Conservation (phyloP, 2,888 invertebrate species). For the Megamerina dolium region DNA sequence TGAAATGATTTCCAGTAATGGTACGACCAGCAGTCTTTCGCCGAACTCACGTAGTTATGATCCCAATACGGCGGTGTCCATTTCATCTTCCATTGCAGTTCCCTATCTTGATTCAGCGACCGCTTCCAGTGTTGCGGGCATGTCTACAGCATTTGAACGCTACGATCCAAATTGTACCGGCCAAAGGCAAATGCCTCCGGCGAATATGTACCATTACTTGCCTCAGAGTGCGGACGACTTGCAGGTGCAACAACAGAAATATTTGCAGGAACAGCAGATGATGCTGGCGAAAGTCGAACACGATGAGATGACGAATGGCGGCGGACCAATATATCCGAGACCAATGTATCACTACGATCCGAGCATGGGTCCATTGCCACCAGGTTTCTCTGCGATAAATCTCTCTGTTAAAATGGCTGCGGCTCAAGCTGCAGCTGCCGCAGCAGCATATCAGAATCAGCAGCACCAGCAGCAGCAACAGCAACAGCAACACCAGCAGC, state of each 20-base stretch:
- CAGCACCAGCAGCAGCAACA: slow-evolving; percentile 36
- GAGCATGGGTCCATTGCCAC: slow-evolving; percentile 63
- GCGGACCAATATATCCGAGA: slow-evolving; percentile 69
- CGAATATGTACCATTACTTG: slow-evolving; percentile 59
- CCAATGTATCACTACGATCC: slow-evolving; percentile 80
- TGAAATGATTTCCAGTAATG: slow-evolving; percentile 30
- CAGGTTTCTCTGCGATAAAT: slow-evolving; percentile 76
- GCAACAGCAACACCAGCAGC: slow-evolving; percentile 36
- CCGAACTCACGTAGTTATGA: slow-evolving; percentile 39
- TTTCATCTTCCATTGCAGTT: slow-evolving; percentile 26
- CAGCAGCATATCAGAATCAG: slow-evolving; percentile 44
- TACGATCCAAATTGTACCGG: slow-evolving; percentile 56
- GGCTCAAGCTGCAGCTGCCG: slow-evolving; percentile 47
- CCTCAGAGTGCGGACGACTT: slow-evolving; percentile 55
- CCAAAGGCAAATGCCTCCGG: slow-evolving; percentile 43
- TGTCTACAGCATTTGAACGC: slow-evolving; percentile 58
- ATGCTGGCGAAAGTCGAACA: slow-evolving; percentile 65
- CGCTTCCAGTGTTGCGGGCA: slow-evolving; percentile 27
- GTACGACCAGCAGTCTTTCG: slow-evolving; percentile 31
- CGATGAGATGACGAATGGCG: slow-evolving; percentile 51
- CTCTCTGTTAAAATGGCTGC: slow-evolving; percentile 72
- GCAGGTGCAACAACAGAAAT: slow-evolving; percentile 55
- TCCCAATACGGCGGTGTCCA: slow-evolving; percentile 33
- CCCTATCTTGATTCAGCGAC: slow-evolving; percentile 29
- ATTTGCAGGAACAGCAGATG: slow-evolving; percentile 54